A percentile compares a stretch with the other conserved stretches of the same genome.
phyloP scores from a whole-genome alignment of 1,140 invertebrate genomes.

The Neodiprion pinetum region DNA sequence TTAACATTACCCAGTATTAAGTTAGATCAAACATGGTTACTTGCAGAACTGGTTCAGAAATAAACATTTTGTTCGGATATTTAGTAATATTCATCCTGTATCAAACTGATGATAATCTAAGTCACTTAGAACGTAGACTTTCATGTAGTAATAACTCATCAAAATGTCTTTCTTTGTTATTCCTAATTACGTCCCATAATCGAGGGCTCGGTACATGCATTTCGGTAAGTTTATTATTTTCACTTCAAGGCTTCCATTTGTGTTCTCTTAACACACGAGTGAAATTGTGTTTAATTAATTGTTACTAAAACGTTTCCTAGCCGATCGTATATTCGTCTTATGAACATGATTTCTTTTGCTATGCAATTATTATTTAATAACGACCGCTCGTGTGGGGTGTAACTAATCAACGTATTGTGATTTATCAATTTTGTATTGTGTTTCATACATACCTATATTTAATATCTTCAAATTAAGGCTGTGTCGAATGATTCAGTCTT shows the following conservation, averaged over 20 bases:
- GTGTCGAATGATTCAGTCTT: neutral
- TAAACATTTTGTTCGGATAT: neutral
- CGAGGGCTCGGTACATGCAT: slow-evolving; percentile 51
- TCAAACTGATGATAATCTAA: slow-evolving; percentile 10
- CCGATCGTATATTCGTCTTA: neutral
- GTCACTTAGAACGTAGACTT: slow-evolving; percentile 10
- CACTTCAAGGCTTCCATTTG: slow-evolving; percentile 37
- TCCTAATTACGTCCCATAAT: slow-evolving; percentile 54
- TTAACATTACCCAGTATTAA: neutral
- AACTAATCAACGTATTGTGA: neutral
- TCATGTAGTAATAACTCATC: slow-evolving; percentile 23
- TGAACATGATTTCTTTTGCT: neutral
- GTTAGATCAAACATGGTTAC: neutral
- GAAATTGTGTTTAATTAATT: neutral
- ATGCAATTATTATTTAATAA: neutral
- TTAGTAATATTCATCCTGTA: neutral
- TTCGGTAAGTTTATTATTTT: slow-evolving; percentile 52
- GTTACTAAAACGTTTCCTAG: slow-evolving; percentile 4
- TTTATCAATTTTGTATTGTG: neutral
- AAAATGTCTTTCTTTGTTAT: slow-evolving; percentile 52
- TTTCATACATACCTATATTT: neutral
- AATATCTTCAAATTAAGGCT: neutral
- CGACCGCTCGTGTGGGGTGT: neutral
- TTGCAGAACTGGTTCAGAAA: neutral
- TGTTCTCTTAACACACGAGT: slow-evolving; percentile 5